Conservation (phyloP, 2,888 invertebrate genomes). For the Drosophila prolongata region DNA sequence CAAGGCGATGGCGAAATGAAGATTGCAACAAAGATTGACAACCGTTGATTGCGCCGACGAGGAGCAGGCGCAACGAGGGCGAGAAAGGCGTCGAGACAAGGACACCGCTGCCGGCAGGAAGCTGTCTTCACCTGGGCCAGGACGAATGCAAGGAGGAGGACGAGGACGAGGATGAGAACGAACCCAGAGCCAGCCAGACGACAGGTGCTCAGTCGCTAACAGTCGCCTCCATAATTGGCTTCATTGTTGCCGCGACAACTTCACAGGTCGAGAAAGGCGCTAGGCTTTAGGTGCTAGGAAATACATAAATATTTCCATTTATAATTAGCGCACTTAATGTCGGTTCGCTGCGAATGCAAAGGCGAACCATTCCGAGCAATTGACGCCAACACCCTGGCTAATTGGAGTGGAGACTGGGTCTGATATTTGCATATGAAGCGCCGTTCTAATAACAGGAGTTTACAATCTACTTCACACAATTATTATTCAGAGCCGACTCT, state of each 20-base stretch:
- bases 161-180: not conserved
- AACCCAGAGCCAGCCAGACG: constrained; percentile 10
- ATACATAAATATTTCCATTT: constrained; percentile 65
- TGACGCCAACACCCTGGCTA: constrained; percentile 27
- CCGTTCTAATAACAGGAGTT: constrained; percentile 45
- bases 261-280: constrained; percentile 36
- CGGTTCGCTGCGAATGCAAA: constrained; percentile 17
- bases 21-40: constrained; percentile 77
- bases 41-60: constrained; percentile 65
- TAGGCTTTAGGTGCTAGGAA: constrained; percentile 9
- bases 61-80: constrained; percentile 2
- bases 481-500: constrained; percentile 26
- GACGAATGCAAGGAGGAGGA: constrained; percentile 8
- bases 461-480: constrained; percentile 35
- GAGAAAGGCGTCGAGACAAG: constrained; percentile 36
- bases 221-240: constrained; percentile 64
- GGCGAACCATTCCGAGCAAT: constrained; percentile 30
- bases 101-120: constrained; percentile 51
- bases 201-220: constrained; percentile 40
- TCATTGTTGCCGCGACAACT: constrained; percentile 61
- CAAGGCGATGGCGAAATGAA: constrained; percentile 61
- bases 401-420: constrained; percentile 19
- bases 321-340: constrained; percentile 58
- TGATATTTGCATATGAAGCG: constrained; percentile 47
- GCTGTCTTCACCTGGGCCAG: constrained; percentile 49